A percentile compares a stretch with the other conserved stretches of the same genome.
Conservation (phyloP, 2,888 invertebrate species). For the Drosophila merina region DNA sequence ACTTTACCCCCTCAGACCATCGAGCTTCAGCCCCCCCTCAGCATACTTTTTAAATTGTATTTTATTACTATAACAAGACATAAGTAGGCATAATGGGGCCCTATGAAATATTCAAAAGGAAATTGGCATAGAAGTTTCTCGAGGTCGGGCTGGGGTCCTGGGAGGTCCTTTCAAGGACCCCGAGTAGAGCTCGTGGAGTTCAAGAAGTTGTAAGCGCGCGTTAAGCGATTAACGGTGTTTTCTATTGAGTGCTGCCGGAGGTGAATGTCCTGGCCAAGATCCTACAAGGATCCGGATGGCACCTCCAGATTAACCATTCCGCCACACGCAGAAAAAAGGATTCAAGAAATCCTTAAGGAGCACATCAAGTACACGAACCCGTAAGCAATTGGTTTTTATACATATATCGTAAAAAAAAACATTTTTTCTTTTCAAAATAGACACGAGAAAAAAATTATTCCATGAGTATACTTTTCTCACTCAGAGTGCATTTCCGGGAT, state of each 20-base stretch:
- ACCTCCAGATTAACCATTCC: constrained; percentile 12
- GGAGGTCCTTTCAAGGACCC: constrained; percentile 3
- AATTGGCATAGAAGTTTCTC: constrained; percentile 73
- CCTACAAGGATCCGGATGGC: background rate
- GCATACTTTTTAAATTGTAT: constrained; percentile 76
- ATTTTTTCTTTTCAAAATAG: background rate
- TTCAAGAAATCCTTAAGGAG: background rate
- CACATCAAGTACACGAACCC: background rate
- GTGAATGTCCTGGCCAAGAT: constrained; percentile 17
- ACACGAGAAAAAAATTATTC: background rate
- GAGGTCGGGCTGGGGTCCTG: constrained; percentile 2
- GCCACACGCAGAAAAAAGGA: background rate
- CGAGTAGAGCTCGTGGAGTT: constrained; percentile 21
- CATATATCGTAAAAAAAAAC: background rate
- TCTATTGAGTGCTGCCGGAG: constrained; percentile 48
- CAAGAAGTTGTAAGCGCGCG: constrained; percentile 49
- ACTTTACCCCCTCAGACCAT: constrained; percentile 29
- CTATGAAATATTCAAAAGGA: constrained; percentile 81
- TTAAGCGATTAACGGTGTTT: constrained; percentile 68
- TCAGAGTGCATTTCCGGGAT: background rate
- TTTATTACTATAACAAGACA: constrained; percentile 82
- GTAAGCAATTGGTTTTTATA: background rate
- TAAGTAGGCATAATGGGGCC: constrained; percentile 81
- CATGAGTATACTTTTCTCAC: background rate
- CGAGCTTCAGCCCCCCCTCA: background rate